Base-by-base conservation (phyloP, 2,797 vertebrate genomes). In the Phaenicophaeus curvirostris region DNA sequence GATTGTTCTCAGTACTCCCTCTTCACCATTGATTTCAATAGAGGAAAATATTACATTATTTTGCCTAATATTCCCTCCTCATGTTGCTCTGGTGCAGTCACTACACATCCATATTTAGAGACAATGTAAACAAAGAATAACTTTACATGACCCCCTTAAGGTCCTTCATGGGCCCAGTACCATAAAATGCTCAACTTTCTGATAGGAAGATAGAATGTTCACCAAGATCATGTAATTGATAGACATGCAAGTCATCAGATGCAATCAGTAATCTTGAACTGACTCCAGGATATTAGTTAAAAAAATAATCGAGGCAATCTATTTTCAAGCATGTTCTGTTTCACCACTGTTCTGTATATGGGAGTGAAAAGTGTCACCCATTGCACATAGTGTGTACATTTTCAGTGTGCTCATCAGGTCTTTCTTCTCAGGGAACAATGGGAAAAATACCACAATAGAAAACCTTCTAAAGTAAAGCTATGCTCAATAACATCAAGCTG, bases 401-500 rank as follows among this genome's bases (percentile, higher is more conserved):
- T 48, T 95, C 90, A 80, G 39, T 91, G 69, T 86, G 87, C 85
- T 97, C 96, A 96, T 97, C 95, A 95, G 96, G 92, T 97, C 95
- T 97, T 96, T 97, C 96, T 97, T 97, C 87, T 95, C 57, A 39
- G 63, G 27, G 89, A 96, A 97, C 97, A 97, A 96, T 96, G 87
- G 71, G 73, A 89, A 96, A 97, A 96, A 96, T 94, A 88, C 78
- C 81, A 94, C 97, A 97, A 95, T 94, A 95, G 95, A 89, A 95
- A 96, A 92, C 85, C 84, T 91, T 96, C 93, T 88, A 90, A 96
- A 96, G 92, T 95, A 95, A 95, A 97, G 96, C 95, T 96, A 93
- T 41, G 4, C 65, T 96, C 96, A 97, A 96, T 96, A 96, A 96
- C 91, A 96, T 97, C 96, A 96, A 96, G 95, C 93, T 96, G 96